Conservation (phyloP, 2,888 invertebrate species). For the Aethes cnicana region DNA sequence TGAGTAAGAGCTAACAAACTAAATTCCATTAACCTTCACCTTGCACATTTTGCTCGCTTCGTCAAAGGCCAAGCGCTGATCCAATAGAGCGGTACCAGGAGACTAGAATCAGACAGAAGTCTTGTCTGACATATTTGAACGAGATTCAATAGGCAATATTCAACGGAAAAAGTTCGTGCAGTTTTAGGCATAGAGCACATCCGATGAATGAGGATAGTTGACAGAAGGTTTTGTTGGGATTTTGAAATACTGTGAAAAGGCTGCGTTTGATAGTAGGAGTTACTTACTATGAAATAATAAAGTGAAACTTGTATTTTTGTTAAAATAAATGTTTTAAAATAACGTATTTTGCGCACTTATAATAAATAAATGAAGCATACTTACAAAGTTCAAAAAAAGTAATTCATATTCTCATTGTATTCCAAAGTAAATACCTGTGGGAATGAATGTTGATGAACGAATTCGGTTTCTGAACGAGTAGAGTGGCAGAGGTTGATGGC, state of each 20-base stretch:
- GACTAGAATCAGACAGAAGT: slow-evolving; percentile 32
- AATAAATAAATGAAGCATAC: no score
- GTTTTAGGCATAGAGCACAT: slow-evolving; percentile 29
- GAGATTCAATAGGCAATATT: slow-evolving; percentile 41
- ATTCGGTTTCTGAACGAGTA: no score
- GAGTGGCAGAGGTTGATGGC: no score
- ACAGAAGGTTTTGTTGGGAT: background rate
- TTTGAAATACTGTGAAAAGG: background rate
- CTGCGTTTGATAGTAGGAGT: no score
- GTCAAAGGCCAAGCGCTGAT: slow-evolving; percentile 37
- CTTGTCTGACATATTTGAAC: slow-evolving; percentile 32
- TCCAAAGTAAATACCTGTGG: no score
- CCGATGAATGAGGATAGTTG: background rate
- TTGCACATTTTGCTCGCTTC: slow-evolving; percentile 29
- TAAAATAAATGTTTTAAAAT: no score
- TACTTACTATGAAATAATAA: no score
- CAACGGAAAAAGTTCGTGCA: slow-evolving; percentile 33
- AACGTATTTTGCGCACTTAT: no score
- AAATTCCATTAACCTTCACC: slow-evolving; percentile 32
- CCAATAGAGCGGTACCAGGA: slow-evolving; percentile 34
- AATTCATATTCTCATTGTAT: no score
- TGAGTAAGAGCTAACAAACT: slow-evolving; percentile 31
- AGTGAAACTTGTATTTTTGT: no score
- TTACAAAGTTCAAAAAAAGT: no score
- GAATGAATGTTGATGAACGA: no score